Conservation (phyloP, 1,140 invertebrate genomes). For the Penaeus chinensis region DNA sequence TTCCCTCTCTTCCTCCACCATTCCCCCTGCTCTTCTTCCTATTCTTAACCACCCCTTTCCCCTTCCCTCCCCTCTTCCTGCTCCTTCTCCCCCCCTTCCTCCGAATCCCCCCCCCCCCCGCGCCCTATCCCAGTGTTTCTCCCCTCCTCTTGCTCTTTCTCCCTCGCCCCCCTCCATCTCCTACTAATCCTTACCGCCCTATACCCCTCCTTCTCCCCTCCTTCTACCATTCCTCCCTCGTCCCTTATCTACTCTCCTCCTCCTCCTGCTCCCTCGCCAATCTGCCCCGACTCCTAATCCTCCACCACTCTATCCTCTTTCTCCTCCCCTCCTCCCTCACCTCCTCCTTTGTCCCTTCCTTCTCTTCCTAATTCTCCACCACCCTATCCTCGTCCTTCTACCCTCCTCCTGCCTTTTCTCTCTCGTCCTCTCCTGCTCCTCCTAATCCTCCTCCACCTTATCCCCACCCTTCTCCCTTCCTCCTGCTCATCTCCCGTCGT, state of each 20-base stretch:
- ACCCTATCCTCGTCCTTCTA: background rate
- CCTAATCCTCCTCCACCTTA: too few species aligned
- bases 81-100: background rate
- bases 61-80: background rate
- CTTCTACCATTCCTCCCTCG: too few species aligned
- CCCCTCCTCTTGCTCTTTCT: background rate
- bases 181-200: too few species aligned
- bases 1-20: background rate
- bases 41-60: too few species aligned
- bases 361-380: background rate
- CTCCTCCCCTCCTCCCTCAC: too few species aligned
- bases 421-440: background rate
- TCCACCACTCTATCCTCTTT: background rate
- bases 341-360: background rate
- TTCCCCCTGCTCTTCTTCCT: background rate
- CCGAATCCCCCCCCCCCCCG: background rate
- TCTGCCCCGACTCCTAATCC: background rate
- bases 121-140: background rate
- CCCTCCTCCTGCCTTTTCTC: background rate
- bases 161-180: too few species aligned
- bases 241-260: too few species aligned
- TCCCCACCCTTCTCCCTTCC: too few species aligned
- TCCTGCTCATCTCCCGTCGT: too few species aligned
- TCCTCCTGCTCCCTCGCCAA: background rate
- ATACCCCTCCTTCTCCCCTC: too few species aligned